Evolutionary conservation across 1,140 invertebrate species (phyloP), one percentile per base, ranked within the genome.

Genomic region (Forficula auricularia): DNA sequence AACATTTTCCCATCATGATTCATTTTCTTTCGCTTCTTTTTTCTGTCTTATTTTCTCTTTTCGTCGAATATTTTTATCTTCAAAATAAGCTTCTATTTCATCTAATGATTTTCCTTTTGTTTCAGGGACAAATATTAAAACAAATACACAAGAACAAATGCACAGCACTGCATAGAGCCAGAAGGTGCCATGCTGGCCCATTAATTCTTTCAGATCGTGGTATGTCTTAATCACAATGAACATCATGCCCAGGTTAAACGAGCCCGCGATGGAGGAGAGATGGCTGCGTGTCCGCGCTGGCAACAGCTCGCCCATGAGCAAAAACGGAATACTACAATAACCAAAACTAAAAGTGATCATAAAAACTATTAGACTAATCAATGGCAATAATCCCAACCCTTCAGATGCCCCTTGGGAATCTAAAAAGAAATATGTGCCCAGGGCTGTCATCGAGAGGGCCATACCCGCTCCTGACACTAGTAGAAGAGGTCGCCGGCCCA

Each of bases 401-500:
- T 52, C 27, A 9, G 46, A 42, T 13, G 31, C 35, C 12, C 20
- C 18, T 12, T 32, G 15, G 13, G 57, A 54, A 33, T 67, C 60
- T 13, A 69, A 45, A 47, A 65, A 65, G 47, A 73, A 73, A 50
- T 69, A 75, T 6, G 62, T 56, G 2, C 72, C 70, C 2, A 73
- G 50, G 0, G 64, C 47, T 1, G 57, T 56, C 47, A 74, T 58
- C 35, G 71, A 68, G 12, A 76, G 1, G 4, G 63, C 58, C 59
- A 72, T 66, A 2, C 61, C 58, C 2, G 66, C 38, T 12, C 65
- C 65, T 14, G 74, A 73, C 1, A 56, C 42, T 3, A 71, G 61
- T 44, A 68, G 57, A 1, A 75, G 52, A 1, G 61, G 43, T 38
- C 66, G 62, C 45, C 67, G 56, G 8, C 69, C 70, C 31, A 67